Conservation (phyloP, 2,797 vertebrate genomes). For the Spinus pinus region DNA sequence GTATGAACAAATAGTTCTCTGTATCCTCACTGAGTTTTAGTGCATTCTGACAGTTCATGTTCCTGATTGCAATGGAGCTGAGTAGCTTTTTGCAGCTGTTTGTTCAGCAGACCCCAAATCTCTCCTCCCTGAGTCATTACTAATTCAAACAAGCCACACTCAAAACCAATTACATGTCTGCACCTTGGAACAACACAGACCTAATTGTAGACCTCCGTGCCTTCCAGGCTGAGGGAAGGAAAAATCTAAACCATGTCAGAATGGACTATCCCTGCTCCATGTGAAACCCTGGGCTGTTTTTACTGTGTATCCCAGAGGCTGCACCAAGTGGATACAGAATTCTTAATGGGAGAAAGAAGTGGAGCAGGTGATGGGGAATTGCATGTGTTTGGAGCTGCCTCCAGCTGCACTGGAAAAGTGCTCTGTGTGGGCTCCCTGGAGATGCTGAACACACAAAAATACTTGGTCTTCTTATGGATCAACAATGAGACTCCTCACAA, state of each 20-base stretch:
- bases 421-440: background rate
- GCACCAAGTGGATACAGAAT: background rate
- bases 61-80: background rate
- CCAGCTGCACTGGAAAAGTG: conserved; percentile 19
- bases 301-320: background rate
- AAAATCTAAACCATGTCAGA: background rate
- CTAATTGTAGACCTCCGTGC: background rate
- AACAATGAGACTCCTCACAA: conserved; percentile 3
- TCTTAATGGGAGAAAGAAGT: background rate
- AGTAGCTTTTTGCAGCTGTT: conserved; percentile 12
- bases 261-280: background rate
- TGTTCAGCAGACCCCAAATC: background rate
- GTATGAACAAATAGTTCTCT: background rate
- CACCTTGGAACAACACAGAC: conserved; percentile 11
- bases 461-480: background rate
- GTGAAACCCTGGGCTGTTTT: background rate
- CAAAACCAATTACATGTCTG: conserved; percentile 29
- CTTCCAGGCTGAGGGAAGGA: background rate
- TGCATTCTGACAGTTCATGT: background rate
- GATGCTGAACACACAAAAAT: conserved; percentile 23
- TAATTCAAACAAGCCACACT: conserved; percentile 53
- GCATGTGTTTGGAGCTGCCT: background rate
- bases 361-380: conserved; percentile 23
- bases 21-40: background rate
- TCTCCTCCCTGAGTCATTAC: background rate